Base-by-base conservation (phyloP, 2,888 invertebrate genomes). In the Chaetogeoica ovagalla region DNA sequence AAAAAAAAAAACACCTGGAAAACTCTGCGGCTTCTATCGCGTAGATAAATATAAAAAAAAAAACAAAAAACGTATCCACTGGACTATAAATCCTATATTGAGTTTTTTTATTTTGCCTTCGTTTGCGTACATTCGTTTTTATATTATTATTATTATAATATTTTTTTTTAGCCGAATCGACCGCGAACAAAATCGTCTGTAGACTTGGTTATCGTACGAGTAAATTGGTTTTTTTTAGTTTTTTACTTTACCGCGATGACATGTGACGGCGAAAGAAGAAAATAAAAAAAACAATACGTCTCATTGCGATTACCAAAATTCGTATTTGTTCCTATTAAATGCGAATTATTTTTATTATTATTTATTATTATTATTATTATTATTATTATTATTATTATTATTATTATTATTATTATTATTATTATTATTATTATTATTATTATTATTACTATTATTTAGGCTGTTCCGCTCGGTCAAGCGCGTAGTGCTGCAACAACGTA, bases 381-480 rank as follows among this genome's bases (percentile, higher is more conserved):
- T 48, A 65, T 65, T 39, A n/a, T n/a, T 68, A 30, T 30, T 30
- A 30, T 73, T 15, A 15, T 52, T 52, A 37, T 37, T 8, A 48
- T 48, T 65, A 9, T n/a, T 48, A 65, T 65, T 39, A n/a, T n/a
- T 68, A 30, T 30, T 30, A 30, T 73, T 15, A 15, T 52, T 52
- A 37, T 37, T 8, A 48, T 48, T 65, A 9, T n/a, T 48, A 65
- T 65, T 39, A n/a, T n/a, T 68, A 30, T 30, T 30, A 30, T 73
- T 15, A 15, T 52, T 52, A 37, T 37, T 8, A 48, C 62, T 65
- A 9, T n/a, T 48, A 65, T 65, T 39, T 68, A 60, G 76, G 76
- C 57, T 68, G 76, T 76, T 76, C 57, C 76, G 76, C 76, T 76
- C 59, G 55, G 68, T 48, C 43, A 30, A 76, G 76, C 66, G 68